A percentile compares a stretch with the other conserved stretches of the same genome.
Conservation (phyloP, 2,888 invertebrate genomes). For the Ormyrus nitidulus region DNA sequence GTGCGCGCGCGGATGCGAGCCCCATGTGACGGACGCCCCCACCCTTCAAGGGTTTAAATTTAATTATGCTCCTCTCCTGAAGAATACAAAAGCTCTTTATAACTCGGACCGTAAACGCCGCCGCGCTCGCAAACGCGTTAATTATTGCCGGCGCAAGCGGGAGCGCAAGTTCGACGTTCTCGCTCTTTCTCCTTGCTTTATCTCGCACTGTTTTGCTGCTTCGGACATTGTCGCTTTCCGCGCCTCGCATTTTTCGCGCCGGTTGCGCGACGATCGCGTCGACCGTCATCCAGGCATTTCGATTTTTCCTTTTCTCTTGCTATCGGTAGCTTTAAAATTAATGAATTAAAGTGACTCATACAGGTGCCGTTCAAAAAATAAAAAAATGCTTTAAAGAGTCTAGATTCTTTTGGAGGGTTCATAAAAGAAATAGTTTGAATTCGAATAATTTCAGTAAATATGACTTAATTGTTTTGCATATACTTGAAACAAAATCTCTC, state of each 20-base stretch:
- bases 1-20: neutral
- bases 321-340: too few species aligned
- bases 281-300: neutral
- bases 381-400: too few species aligned
- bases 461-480: too few species aligned
- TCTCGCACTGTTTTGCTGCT: neutral
- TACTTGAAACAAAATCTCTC: too few species aligned
- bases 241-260: conserved; percentile 32
- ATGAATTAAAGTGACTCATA: too few species aligned
- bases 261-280: conserved; percentile 15
- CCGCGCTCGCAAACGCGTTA: conserved; percentile 60
- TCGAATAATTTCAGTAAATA: too few species aligned
- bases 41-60: conserved; percentile 58
- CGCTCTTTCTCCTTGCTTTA: neutral
- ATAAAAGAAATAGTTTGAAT: too few species aligned
- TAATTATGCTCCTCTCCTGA: conserved; percentile 58
- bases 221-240: neutral
- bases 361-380: too few species aligned
- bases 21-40: conserved; percentile 24
- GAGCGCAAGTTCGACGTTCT: conserved; percentile 28
- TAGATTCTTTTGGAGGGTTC: too few species aligned
- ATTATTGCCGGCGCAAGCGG: conserved; percentile 57
- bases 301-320: conserved; percentile 6
- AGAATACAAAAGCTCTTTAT: conserved; percentile 63
- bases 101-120: conserved; percentile 57